Conservation (phyloP, 2,888 invertebrate genomes). For the Panopea generosa region DNA sequence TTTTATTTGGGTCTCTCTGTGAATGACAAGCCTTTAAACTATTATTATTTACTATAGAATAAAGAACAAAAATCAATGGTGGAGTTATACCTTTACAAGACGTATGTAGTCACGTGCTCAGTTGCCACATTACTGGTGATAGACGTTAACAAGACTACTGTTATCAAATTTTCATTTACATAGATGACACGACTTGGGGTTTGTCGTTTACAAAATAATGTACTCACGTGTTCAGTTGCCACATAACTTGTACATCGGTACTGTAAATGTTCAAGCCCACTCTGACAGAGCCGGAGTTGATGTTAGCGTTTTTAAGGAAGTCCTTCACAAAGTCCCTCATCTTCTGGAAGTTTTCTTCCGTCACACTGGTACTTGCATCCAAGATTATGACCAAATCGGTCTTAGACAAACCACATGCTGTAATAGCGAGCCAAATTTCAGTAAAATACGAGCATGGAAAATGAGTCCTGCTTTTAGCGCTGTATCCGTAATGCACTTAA, state of each 20-base stretch:
- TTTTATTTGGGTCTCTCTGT: too few relatives aligned
- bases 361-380: constrained; percentile 78
- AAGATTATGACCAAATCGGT: constrained; percentile 70
- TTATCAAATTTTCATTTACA: too few relatives aligned
- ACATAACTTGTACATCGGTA: constrained; percentile 56
- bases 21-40: too few relatives aligned
- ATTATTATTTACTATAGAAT: too few relatives aligned
- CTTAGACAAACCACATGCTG: constrained; percentile 62
- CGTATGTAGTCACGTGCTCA: too few relatives aligned
- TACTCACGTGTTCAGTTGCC: constrained; percentile 63
- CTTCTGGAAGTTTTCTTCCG: constrained; percentile 67
- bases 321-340: constrained; percentile 61
- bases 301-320: constrained; percentile 55
- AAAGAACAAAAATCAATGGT: too few relatives aligned
- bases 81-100: too few relatives aligned
- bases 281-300: constrained; percentile 67
- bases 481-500: background rate
- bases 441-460: background rate
- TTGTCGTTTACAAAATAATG: too few relatives aligned
- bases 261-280: constrained; percentile 70
- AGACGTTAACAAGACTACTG: too few relatives aligned
- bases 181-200: too few relatives aligned
- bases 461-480: background rate
- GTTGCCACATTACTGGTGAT: too few relatives aligned
- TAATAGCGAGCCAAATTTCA: too few relatives aligned